Evolutionary conservation across 2,888 invertebrate species (phyloP).

Genomic region (Melanchra persicariae): DNA sequence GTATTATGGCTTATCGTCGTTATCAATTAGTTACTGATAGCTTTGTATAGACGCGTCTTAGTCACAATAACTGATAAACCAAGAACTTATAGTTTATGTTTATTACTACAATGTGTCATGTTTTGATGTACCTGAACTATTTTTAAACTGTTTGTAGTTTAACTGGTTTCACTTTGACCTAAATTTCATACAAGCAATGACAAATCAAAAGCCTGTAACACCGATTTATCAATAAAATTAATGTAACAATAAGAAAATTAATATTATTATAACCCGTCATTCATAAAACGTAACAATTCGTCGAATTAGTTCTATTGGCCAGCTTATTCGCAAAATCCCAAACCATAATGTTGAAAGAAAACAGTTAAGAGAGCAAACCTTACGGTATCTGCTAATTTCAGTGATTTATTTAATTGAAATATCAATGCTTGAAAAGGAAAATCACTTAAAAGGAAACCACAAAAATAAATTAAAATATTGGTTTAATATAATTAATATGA

Average conservation of each 20-base stretch:
- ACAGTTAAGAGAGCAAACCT: neutral
- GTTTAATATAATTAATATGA: no score
- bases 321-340: neutral
- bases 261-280: neutral
- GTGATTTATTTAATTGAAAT: neutral
- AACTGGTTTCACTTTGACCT: neutral
- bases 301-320: conserved; percentile 7
- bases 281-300: neutral
- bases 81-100: neutral
- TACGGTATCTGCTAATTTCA: neutral
- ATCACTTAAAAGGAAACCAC: neutral
- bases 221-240: neutral
- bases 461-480: neutral
- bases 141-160: neutral
- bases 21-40: conserved; percentile 16
- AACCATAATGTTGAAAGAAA: conserved; percentile 8
- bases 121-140: neutral
- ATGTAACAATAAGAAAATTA: neutral
- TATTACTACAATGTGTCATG: neutral
- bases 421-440: neutral
- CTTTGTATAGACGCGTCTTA: neutral
- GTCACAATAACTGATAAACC: neutral
- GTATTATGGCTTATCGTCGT: conserved; percentile 1
- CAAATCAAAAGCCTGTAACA: neutral
- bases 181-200: neutral